Conservation (phyloP, 1,140 invertebrate species). For the Armadillidium nasatum region DNA sequence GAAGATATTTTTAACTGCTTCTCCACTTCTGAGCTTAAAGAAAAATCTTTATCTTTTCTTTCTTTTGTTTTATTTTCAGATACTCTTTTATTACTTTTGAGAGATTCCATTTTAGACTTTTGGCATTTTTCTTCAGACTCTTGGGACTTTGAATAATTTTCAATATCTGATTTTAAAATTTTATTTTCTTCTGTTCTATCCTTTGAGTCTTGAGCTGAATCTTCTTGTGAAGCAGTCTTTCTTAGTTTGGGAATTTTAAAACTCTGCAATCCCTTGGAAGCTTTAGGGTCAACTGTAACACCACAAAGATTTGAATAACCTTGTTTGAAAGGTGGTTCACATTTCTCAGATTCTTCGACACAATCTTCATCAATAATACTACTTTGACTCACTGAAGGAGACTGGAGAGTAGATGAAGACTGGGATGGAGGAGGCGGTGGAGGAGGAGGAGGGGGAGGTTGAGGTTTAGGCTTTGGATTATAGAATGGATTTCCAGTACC, state of each 20-base stretch:
- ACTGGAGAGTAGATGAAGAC: not conserved
- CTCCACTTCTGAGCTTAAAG: not conserved
- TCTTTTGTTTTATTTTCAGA: not conserved
- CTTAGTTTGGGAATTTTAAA: not conserved
- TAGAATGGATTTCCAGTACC: slow-evolving; percentile 28
- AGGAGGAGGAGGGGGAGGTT: not conserved
- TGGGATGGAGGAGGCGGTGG: not conserved
- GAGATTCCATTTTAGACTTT: not conserved
- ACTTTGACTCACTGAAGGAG: not conserved
- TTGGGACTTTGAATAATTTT: no score
- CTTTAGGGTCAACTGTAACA: not conserved
- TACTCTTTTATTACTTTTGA: not conserved
- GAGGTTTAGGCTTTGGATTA: slow-evolving; percentile 17
- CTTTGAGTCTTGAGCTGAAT: not conserved
- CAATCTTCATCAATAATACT: not conserved
- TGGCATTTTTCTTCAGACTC: no score
- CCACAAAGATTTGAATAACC: slow-evolving; percentile 1
- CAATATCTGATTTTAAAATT: no score
- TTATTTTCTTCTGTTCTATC: no score
- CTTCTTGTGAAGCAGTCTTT: not conserved
- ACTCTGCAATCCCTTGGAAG: not conserved
- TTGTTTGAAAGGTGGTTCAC: not conserved
- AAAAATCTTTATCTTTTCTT: not conserved
- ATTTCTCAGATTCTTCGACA: not conserved
- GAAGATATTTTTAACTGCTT: not conserved